Evolutionary conservation across 2,888 invertebrate species (phyloP), one percentile per base, ranked within the genome.

Genomic region (Scaptomyza parva): DNA sequence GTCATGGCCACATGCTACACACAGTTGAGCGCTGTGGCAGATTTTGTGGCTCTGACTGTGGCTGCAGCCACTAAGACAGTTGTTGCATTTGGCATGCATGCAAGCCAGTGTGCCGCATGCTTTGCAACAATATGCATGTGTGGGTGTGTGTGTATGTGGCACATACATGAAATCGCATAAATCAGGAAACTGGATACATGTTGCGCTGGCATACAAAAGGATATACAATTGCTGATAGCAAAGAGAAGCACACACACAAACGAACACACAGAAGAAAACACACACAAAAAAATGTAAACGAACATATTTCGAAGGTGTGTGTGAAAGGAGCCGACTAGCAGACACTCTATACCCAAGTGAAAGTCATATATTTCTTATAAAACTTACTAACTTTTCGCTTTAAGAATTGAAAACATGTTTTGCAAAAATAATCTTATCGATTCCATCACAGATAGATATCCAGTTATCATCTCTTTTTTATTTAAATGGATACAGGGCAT

Each of bases 141-240:
- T 30, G 11, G 4, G 33, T 33, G n/a, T 33, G 5, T 33, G n/a
- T 18, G 30, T 66, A 59, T 61, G 64, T 61, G 64, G 67, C 65
- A 72, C 74, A 66, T 79, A 74, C 78, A 80, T 71, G 74, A 73
- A 80, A 78, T 73, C 78, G 78, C 75, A 86, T 80, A 84, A 81
- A 78, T 83, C 78, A 78, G 81, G 69, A 73, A 78, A 78, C 70
- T 61, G 61, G 51, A 64, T 68, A 67, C 60, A 68, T 60, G 67
- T 60, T 39, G 54, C 54, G 50, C 57, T 52, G 66, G 45, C 61
- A 70, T 50, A 72, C 54, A 51, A 60, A 57, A 57, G 68, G 52
- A 74, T 58, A 77, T 60, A 74, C 65, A 77, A 57, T 54, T 62
- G 54, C 58, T 59, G 67, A 73, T 70, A 76, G 59, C 63, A 76